Percentiles rank a stretch among this genome's conserved stretches.
Evolutionary conservation across 2,113 vertebrate genomes (phyloP).

Genomic region (Spea bombifrons): DNA sequence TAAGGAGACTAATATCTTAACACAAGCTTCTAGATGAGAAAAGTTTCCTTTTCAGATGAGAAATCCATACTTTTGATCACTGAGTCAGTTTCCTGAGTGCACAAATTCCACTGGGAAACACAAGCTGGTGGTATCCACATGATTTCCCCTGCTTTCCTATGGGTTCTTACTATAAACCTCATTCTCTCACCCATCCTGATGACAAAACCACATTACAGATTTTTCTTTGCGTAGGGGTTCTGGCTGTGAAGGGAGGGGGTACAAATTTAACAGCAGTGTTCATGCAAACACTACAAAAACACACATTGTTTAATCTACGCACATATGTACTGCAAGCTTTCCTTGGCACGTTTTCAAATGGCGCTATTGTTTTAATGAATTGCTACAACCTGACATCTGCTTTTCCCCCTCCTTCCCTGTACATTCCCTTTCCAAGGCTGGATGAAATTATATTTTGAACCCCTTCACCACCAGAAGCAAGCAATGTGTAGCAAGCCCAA

Average conservation of each 20-base stretch:
- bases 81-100: constrained; percentile 36
- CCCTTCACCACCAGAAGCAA: background rate
- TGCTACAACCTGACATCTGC: constrained; percentile 15
- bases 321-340: constrained; percentile 25
- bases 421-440: background rate
- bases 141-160: constrained; percentile 35
- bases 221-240: constrained; percentile 35
- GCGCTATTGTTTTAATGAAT: constrained; percentile 16
- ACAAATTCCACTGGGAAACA: constrained; percentile 19
- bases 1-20: background rate
- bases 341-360: constrained; percentile 28
- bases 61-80: constrained; percentile 28
- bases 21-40: background rate
- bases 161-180: constrained; percentile 21
- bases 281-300: constrained; percentile 31
- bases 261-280: constrained; percentile 22
- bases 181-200: constrained; percentile 25
- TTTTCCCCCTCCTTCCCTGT: background rate
- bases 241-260: constrained; percentile 24
- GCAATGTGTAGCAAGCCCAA: background rate
- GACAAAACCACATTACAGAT: constrained; percentile 38
- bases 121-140: constrained; percentile 28
- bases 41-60: constrained; percentile 7
- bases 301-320: constrained; percentile 18
- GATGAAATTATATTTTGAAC: constrained; percentile 10